phyloP scores from a whole-genome alignment of 2,113 vertebrate species.

The Sphaerodactylus townsendi region DNA sequence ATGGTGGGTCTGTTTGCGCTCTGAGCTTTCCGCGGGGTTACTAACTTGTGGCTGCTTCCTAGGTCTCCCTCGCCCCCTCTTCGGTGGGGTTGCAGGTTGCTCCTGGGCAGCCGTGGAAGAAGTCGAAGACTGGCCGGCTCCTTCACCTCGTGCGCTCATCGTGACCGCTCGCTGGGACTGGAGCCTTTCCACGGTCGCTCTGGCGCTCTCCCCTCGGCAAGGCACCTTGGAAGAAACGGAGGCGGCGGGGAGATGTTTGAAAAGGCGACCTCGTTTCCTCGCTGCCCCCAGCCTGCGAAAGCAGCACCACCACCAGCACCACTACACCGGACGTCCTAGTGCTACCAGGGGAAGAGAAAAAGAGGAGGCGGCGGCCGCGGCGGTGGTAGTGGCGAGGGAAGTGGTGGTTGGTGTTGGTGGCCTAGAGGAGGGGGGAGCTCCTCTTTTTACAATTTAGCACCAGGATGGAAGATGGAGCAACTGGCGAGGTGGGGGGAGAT shows the following conservation, averaged over 20 bases:
- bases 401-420: constrained; percentile 18
- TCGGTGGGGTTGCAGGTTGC: constrained; percentile 86
- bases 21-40: constrained; percentile 56
- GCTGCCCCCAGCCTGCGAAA: constrained; percentile 51
- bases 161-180: constrained; percentile 57
- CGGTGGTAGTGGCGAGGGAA: constrained; percentile 61
- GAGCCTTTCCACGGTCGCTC: constrained; percentile 50
- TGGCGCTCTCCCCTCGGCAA: neutral
- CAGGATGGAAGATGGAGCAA: constrained; percentile 51
- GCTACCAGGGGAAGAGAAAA: constrained; percentile 75
- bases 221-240: constrained; percentile 61
- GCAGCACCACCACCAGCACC: constrained; percentile 73
- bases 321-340: constrained; percentile 86
- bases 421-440: constrained; percentile 3
- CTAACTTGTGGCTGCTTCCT: constrained; percentile 93
- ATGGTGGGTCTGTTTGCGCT: constrained; percentile 50
- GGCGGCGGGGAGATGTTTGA: constrained; percentile 6
- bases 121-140: constrained; percentile 87
- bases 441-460: constrained; percentile 60
- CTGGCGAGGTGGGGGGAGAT: constrained; percentile 32
- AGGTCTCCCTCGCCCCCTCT: constrained; percentile 93
- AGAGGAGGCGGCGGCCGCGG: constrained; percentile 70
- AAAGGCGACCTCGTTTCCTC: neutral
- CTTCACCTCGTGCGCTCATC: constrained; percentile 92
- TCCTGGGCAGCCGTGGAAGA: constrained; percentile 75